A percentile compares a stretch with the other conserved stretches of the same genome.
Evolutionary conservation across 2,113 vertebrate genomes (phyloP).

Genomic region (Vanacampus margaritifer): DNA sequence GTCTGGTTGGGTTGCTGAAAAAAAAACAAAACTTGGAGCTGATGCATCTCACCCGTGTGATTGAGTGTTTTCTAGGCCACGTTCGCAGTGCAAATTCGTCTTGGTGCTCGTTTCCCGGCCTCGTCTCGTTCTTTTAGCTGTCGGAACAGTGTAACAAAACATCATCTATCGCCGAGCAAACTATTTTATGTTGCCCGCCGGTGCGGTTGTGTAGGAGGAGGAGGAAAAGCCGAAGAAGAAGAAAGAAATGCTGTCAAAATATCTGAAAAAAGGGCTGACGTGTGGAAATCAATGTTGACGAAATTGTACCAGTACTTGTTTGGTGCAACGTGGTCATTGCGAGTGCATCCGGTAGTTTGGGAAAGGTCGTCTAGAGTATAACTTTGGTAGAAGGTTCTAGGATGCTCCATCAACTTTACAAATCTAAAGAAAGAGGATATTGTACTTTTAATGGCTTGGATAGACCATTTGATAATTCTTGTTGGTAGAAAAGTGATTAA

Average conservation of each 20-base stretch:
- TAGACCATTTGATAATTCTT: too few species aligned
- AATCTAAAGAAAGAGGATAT: not conserved
- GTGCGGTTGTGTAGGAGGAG: not conserved
- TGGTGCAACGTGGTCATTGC: not conserved
- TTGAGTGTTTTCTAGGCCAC: conserved; percentile 38
- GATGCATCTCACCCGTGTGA: conserved; percentile 24
- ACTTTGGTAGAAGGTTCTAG: not conserved
- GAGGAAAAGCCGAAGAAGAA: not conserved
- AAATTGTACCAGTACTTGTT: not conserved
- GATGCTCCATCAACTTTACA: not conserved
- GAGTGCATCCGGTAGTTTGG: not conserved
- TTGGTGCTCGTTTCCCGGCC: conserved; percentile 38
- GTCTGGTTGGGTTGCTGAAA: conserved; percentile 35
- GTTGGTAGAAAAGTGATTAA: too few species aligned
- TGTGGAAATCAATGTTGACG: conserved; percentile 1
- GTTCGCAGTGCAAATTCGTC: conserved; percentile 46
- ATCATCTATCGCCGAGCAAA: conserved; percentile 23
- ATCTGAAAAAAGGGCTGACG: not conserved
- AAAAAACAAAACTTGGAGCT: conserved; percentile 23
- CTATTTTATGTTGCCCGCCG: conserved; percentile 9
- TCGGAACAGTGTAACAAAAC: conserved; percentile 17
- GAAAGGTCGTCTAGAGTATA: conserved; percentile 10
- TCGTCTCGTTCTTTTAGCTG: conserved; percentile 29
- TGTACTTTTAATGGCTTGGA: not conserved
- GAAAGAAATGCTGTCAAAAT: not conserved